These are phyloP conservation scores for Phenacoccus solenopsis DNA, from an alignment of 1,140 invertebrate genomes.

Conservation along the genomic window DNA sequence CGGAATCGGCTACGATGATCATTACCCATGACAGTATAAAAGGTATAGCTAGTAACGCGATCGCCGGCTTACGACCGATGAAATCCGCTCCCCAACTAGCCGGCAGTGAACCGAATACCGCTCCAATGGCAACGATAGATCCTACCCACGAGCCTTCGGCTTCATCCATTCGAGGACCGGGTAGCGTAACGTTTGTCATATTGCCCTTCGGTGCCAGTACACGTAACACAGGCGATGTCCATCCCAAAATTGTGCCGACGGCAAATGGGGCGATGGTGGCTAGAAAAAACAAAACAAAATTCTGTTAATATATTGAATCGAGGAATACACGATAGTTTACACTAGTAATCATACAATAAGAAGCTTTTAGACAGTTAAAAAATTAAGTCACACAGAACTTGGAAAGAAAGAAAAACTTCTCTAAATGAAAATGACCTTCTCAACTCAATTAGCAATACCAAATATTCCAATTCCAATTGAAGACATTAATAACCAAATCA, in stretches of 20 bases:
- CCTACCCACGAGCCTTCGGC: conserved; percentile 56
- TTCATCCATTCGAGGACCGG: background rate
- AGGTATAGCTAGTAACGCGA: conserved; percentile 24
- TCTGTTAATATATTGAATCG: too few species aligned
- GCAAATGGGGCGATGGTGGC: conserved; percentile 51
- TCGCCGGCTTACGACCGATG: conserved; percentile 43
- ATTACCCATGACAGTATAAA: conserved; percentile 44
- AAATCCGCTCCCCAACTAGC: conserved; percentile 46
- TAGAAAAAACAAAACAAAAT: conserved; percentile 24
- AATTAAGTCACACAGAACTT: too few species aligned
- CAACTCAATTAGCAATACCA: too few species aligned
- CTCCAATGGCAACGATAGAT: conserved; percentile 55
- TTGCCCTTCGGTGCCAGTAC: conserved; percentile 37
- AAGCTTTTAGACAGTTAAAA: too few species aligned
- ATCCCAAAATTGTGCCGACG: conserved; percentile 54
- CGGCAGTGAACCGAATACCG: conserved; percentile 44
- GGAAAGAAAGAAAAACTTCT: too few species aligned
- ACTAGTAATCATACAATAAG: too few species aligned
- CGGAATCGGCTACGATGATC: conserved; percentile 48
- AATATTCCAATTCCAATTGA: too few species aligned
- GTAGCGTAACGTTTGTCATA: conserved; percentile 32
- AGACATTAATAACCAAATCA: too few species aligned
- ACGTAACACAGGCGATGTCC: conserved; percentile 57
- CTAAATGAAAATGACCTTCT: too few species aligned
- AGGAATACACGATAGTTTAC: too few species aligned